Percentiles rank a stretch among this genome's conserved stretches.
Evolutionary conservation across 2,113 vertebrate species (phyloP).

Genomic region (Caranx melampygus): DNA sequence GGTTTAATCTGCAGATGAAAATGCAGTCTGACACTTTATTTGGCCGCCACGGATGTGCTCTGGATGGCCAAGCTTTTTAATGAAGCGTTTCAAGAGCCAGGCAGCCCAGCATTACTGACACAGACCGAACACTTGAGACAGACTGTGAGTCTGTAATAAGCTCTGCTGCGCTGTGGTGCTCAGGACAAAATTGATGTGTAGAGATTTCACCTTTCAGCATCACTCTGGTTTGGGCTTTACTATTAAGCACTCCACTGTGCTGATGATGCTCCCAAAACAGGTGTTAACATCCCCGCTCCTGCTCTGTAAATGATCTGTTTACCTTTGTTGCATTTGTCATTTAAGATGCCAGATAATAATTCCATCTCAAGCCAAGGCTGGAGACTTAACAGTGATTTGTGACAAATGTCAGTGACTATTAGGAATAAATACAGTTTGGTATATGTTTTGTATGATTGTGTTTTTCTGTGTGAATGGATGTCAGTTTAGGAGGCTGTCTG

Average conservation of each 20-base stretch:
- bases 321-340: conserved; percentile 72
- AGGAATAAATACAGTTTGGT: conserved; percentile 59
- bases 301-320: conserved; percentile 66
- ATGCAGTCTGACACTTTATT: conserved; percentile 80
- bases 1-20: conserved; percentile 80
- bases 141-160: conserved; percentile 77
- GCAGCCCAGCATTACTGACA: conserved; percentile 63
- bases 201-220: conserved; percentile 76
- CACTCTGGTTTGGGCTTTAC: conserved; percentile 54
- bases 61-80: conserved; percentile 75
- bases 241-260: conserved; percentile 59
- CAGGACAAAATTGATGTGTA: conserved; percentile 72
- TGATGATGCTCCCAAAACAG: conserved; percentile 60
- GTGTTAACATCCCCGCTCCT: conserved; percentile 63
- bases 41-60: conserved; percentile 69
- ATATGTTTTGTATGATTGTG: conserved; percentile 55
- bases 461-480: conserved; percentile 58
- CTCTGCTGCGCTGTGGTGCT: conserved; percentile 68
- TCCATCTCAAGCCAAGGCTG: conserved; percentile 39
- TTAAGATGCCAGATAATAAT: conserved; percentile 70
- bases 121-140: conserved; percentile 74
- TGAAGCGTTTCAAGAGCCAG: conserved; percentile 70
- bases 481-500: conserved; percentile 51
- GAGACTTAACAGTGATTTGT: conserved; percentile 59
- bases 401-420: conserved; percentile 70